These are phyloP conservation scores for Eilema sororculum DNA, from an alignment of 2,888 invertebrate species.

Conservation along the genomic window DNA sequence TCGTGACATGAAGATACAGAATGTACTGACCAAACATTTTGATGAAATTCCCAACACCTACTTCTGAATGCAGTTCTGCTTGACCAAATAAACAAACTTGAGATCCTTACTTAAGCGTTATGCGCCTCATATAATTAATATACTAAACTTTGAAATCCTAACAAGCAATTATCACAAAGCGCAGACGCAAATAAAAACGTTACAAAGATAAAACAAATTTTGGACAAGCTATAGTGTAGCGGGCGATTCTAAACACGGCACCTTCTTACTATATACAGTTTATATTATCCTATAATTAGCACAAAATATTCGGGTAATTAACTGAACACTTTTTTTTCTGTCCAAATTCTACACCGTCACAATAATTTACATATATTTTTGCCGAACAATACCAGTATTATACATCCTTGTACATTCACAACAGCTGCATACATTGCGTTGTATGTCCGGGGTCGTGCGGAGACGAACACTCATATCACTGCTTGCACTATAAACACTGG, in stretches of 20 bases:
- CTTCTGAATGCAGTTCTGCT: neutral
- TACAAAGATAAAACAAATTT: slow-evolving; percentile 24
- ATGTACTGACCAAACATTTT: neutral
- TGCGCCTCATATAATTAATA: slow-evolving; percentile 12
- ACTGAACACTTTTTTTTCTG: slow-evolving; percentile 10
- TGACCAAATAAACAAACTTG: slow-evolving; percentile 13
- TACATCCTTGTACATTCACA: slow-evolving; percentile 21
- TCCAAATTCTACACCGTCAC: slow-evolving; percentile 19
- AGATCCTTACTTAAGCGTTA: slow-evolving; percentile 17
- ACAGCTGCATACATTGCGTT: slow-evolving; percentile 29
- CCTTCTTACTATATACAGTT: slow-evolving; percentile 35
- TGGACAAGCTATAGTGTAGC: slow-evolving; percentile 24
- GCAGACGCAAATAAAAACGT: slow-evolving; percentile 23
- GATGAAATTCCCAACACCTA: neutral
- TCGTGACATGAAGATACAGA: neutral
- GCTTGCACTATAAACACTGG: slow-evolving; percentile 16
- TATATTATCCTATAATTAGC: slow-evolving; percentile 10
- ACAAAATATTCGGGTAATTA: slow-evolving; percentile 20
- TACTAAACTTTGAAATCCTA: slow-evolving; percentile 32
- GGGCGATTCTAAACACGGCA: slow-evolving; percentile 23
- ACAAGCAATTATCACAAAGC: slow-evolving; percentile 48
- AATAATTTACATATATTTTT: slow-evolving; percentile 24
- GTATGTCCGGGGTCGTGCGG: neutral
- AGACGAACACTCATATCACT: slow-evolving; percentile 1
- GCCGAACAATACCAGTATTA: slow-evolving; percentile 26